A percentile compares a stretch with the other conserved stretches of the same genome.
Evolutionary conservation across 2,113 vertebrate genomes (phyloP).

Genomic region (Arizona elegans): DNA sequence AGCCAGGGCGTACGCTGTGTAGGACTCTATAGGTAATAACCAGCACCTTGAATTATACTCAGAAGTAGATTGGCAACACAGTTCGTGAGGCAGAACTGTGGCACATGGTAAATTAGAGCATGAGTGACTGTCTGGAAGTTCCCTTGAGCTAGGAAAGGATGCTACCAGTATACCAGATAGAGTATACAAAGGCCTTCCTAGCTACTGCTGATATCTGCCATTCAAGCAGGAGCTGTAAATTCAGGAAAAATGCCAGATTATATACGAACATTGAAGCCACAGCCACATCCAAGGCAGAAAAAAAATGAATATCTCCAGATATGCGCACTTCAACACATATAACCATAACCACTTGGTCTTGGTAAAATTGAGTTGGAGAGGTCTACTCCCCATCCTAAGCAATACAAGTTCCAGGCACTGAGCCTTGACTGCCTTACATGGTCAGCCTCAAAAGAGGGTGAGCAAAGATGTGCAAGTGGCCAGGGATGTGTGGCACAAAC

Average conservation of each 20-base stretch:
- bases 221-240: background rate
- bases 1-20: background rate
- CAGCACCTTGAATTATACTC: background rate
- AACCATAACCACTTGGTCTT: background rate
- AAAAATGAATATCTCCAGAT: background rate
- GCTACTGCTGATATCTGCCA: background rate
- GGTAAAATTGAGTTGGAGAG: background rate
- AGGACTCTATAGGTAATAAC: background rate
- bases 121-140: background rate
- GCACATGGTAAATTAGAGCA: background rate
- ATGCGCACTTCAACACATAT: background rate
- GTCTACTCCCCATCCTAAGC: background rate
- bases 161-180: background rate
- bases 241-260: background rate
- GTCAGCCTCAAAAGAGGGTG: background rate
- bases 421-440: background rate
- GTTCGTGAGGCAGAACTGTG: background rate
- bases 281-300: background rate
- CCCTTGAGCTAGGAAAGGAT: background rate
- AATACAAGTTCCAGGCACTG: background rate
- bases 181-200: background rate
- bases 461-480: background rate
- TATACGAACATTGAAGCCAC: background rate
- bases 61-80: background rate
- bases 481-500: background rate